phyloP scores from a whole-genome alignment of 2,888 invertebrate genomes.

The Charanyca ferruginea region DNA sequence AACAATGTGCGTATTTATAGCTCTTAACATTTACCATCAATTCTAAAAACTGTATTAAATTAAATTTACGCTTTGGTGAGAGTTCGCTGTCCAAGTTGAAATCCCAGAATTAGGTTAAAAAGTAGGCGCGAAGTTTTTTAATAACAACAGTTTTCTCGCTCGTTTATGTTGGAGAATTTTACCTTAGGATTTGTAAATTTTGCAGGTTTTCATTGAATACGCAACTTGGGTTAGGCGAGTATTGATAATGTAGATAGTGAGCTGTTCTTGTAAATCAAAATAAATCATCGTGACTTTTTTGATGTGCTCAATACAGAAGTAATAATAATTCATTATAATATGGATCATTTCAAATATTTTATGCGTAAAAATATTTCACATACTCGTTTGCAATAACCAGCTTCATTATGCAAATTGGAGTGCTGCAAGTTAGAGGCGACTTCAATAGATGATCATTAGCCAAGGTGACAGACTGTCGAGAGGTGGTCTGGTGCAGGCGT shows the following conservation, averaged over 20 bases:
- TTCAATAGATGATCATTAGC: constrained; percentile 34
- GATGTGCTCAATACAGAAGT: not conserved
- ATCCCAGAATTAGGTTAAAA: constrained; percentile 38
- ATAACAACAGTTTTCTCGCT: constrained; percentile 48
- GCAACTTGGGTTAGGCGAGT: constrained; percentile 5
- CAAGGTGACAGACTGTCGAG: constrained; percentile 64
- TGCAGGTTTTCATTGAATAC: constrained; percentile 30
- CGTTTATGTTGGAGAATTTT: constrained; percentile 31
- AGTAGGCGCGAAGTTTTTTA: constrained; percentile 53
- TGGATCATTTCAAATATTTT: not conserved
- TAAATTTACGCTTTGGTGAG: constrained; percentile 38
- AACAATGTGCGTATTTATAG: constrained; percentile 15
- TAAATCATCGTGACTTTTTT: not conserved
- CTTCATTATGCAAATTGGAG: constrained; percentile 23
- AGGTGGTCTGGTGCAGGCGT: constrained; percentile 68
- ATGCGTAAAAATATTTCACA: not conserved
- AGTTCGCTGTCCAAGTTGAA: constrained; percentile 45
- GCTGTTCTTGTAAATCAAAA: not conserved
- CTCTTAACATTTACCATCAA: constrained; percentile 18
- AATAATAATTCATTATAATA: not conserved
- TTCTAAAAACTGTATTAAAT: constrained; percentile 30
- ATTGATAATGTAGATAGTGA: not conserved
- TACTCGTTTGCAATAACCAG: not conserved
- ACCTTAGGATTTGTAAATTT: constrained; percentile 15
- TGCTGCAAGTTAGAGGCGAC: constrained; percentile 5